Base-by-base conservation (phyloP, 2,888 invertebrate species). In the Drosophila suboccidentalis region DNA sequence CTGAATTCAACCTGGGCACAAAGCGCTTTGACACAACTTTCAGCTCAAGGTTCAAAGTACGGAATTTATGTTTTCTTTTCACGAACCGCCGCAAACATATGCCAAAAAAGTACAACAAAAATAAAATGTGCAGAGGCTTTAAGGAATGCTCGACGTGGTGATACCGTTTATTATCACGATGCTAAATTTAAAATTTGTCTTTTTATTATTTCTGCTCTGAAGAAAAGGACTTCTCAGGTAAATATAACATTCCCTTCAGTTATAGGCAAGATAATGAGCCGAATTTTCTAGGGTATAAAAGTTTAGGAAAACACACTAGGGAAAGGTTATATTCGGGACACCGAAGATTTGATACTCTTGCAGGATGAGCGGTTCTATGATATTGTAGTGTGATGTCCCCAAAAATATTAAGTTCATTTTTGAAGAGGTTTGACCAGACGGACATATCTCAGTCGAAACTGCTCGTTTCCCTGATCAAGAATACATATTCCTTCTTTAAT, bases 11-110 rank as follows among this genome's bases (percentile, higher is more conserved):
- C 66, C 77, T 71, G 80, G 67, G 44, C 77, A 64, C 78, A 79
- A 74, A 81, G 72, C 79, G 74, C 74, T 81, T 69, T 74, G 82
- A 79, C 82, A 78, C 79, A 79, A 81, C 78, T 81, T 79, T 78
- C 65, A 81, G 69, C 71, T 80, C 78, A 78, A 80, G 79, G 79
- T 80, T 80, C 79, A 80, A 80, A 80, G 79, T 79, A 81, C 79
- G 79, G 79, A 80, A 80, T 80, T 80, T 80, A 80, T 81, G 79
- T 71, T 80, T 80, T 81, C 79, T 74, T 81, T 78, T 58, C 71
- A 79, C 75, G 75, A 66, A 44, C 76, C 58, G 63, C 68, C 76
- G 63, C 77, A 77, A 73, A 72, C 75, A 70, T 58, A 75, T 65
- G 71, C 71, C 73, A 76, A 80, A 72, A 60, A 58, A 26, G 71